Base-by-base conservation (phyloP, 2,113 vertebrate genomes). In the Scomber scombrus region DNA sequence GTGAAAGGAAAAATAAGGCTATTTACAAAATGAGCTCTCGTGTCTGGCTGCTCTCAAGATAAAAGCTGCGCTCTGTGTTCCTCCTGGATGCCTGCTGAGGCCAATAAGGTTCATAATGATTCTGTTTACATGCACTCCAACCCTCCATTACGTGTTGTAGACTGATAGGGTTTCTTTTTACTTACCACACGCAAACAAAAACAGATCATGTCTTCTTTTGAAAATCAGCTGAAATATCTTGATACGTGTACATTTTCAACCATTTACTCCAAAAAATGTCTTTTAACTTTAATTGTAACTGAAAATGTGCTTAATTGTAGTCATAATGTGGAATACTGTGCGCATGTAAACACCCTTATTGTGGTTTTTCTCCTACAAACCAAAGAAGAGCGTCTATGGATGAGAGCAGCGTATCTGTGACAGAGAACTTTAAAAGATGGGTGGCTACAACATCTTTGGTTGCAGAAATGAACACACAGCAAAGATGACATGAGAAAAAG, bases 381-480 rank as follows among this genome's bases (percentile, higher is more conserved):
- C 56, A 45, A 68, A 29, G 34, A 64, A 5, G 9, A 68, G 31
- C 19, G 14, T 63, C 40, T 70, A 7, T 12, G 40, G 46, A 19
- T 34, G 56, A 71, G 73, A 72, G 71, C 57, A 34, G 49, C 56
- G 70, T 46, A 31, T 50, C 57, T 65, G 56, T 4, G 62, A 78
- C 84, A 52, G 19, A 80, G 69, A 88, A 75, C 74, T 34, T 63
- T 80, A 60, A 80, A 47, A 16, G 56, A 76, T 14, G 68, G 34
- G 87, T 67, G 81, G 75, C 77, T 67, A 84, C 83, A 83, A 84
- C 75, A 79, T 94, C 91, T 94, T 94, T 95, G 94, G 94, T 93
- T 90, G 90, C 58, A 86, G 78, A 90, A 73, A 75, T 46, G 23
- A 75, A 85, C 18, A 81, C 57, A 64, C 40, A 71, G 69, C 50